Base-by-base conservation (phyloP, 2,797 vertebrate genomes). In the Enteromius mattozi region DNA sequence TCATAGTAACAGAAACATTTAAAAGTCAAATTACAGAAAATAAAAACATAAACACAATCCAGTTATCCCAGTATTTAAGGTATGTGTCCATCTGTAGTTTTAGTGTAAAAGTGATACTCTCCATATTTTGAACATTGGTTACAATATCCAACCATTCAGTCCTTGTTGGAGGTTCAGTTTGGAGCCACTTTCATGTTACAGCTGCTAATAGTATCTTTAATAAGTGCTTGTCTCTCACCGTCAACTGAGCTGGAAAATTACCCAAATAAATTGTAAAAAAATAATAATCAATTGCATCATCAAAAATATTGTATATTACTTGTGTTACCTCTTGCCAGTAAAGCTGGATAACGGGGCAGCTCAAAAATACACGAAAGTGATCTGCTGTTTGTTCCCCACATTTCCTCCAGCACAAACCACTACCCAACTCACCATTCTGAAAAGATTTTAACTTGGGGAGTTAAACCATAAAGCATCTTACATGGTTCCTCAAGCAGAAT, bases 121-220 rank as follows among this genome's bases (percentile, higher is more conserved):
- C 13, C 61, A 65, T 65, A 33, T 65, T 63, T 3, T 63, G 61
- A 27, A 63, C 24, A 63, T 2, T 65, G 61, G 14, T 33, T 3
- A 65, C 30, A 33, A 33, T 65, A 0, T 65, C 61, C 30, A 33
- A 2, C 27, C 27, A 65, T 3, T 33, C 61, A 33, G 61, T 6
- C 30, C 17, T 35, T 33, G 30, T 24, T 10, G 21, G 21, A 10
- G 54, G 54, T 10, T 56, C 54, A n/a, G n/a, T 3, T 4, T 24
- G 42, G 1, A 47, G 42, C 40, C 13, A 17, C 6, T n/a, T 56
- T n/a, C 21, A 3, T 8, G 8, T 56, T n/a, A n/a, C 54, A 56
- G 54, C 3, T 77, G 47, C 47, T 56, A 76, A 51, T 17, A 76
- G 6, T 49, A 76, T 76, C n/a, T 76, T 76, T 76, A 47, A 76